Conservation (phyloP, 2,888 invertebrate species). For the Cyaniris semiargus region DNA sequence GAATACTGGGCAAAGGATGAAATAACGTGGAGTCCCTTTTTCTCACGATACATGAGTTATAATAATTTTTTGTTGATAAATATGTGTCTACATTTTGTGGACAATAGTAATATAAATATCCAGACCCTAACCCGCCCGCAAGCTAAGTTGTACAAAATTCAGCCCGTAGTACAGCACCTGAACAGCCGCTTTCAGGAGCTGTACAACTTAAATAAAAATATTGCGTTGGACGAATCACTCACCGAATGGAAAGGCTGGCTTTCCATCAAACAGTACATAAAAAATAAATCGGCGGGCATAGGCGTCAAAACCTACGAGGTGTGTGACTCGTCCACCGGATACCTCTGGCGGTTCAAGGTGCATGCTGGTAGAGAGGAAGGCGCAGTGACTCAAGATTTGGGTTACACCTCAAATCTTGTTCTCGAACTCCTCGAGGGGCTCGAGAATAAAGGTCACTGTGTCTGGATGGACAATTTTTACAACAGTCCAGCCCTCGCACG, state of each 20-base stretch:
- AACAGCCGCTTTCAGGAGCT: slow-evolving; percentile 11
- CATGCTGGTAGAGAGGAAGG: slow-evolving; percentile 13
- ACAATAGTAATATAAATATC: not conserved
- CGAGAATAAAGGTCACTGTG: not conserved
- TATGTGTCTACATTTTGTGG: not conserved
- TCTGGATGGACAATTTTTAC: slow-evolving; percentile 23
- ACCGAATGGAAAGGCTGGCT: too few relatives aligned
- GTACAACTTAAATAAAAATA: slow-evolving; percentile 9
- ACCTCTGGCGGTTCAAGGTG: slow-evolving; percentile 5
- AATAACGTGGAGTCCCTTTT: not conserved
- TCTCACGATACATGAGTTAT: not conserved
- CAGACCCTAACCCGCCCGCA: slow-evolving; percentile 10
- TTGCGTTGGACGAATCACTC: not conserved
- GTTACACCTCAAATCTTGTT: not conserved
- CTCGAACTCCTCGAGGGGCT: not conserved
- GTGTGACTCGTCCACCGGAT: not conserved
- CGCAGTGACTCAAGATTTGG: not conserved
- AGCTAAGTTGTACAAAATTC: slow-evolving; percentile 24
- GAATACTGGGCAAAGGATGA: not conserved
- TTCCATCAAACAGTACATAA: too few relatives aligned
- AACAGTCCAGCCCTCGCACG: slow-evolving; percentile 24
- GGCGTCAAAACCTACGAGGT: too few relatives aligned
- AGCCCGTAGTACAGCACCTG: not conserved
- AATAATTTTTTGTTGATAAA: not conserved
- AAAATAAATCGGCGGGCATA: too few relatives aligned